These are phyloP conservation scores for Rhadina sibilatrix DNA, from an alignment of 2,113 vertebrate species.

Conservation along the genomic window DNA sequence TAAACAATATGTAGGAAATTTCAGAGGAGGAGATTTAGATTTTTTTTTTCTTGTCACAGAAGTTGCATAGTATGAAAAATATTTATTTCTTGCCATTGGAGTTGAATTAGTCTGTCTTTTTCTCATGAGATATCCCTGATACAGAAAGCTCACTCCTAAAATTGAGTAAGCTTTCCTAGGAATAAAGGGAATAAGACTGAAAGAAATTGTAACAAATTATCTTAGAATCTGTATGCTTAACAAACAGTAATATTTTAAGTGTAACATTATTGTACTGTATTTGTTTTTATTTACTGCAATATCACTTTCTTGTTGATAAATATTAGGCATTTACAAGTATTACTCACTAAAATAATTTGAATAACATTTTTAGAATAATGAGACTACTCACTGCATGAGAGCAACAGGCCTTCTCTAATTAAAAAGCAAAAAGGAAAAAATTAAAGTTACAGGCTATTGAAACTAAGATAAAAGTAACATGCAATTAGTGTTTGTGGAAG, in stretches of 20 bases:
- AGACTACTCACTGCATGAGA: not conserved
- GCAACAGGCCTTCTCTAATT: not conserved
- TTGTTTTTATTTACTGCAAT: not conserved
- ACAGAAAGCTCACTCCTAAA: not conserved
- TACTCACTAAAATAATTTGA: not conserved
- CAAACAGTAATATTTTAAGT: not conserved
- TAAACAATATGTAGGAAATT: not conserved
- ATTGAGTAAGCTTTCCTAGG: not conserved
- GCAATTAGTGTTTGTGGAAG: not conserved
- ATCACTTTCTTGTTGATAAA: not conserved
- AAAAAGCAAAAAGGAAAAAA: not conserved
- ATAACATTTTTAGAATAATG: not conserved
- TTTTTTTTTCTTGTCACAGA: not conserved
- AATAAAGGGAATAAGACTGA: not conserved
- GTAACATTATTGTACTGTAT: not conserved
- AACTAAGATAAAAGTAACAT: not conserved
- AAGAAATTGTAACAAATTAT: not conserved
- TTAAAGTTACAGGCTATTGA: not conserved
- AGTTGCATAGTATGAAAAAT: not conserved
- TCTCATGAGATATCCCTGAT: not conserved
- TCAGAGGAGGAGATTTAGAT: not conserved
- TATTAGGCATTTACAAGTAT: not conserved
- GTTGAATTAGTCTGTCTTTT: not conserved
- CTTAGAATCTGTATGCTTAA: not conserved
- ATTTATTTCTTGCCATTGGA: not conserved